Evolutionary conservation across 2,797 vertebrate genomes (phyloP), one percentile per base, ranked within the genome.

Genomic region (Argya squamiceps): DNA sequence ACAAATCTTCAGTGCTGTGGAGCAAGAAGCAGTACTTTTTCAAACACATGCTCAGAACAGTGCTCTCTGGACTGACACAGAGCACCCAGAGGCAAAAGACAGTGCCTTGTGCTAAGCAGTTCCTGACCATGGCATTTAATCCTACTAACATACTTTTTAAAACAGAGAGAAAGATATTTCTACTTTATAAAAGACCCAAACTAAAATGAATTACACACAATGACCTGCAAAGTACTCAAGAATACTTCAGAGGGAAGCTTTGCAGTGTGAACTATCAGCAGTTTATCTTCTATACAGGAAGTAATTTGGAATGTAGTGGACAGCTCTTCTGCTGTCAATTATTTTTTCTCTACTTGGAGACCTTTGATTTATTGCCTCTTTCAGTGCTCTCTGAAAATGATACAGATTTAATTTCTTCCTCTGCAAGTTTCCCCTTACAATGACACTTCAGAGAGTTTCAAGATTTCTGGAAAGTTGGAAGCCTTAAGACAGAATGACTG

Each of bases 401-500:
- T 32, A 70, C 21, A 71, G 44, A 92, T 86, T 94, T 92, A 70
- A 90, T 56, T 94, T 96, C 70, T 92, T 83, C 67, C 55, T 92
- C 89, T 92, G 20, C 69, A 75, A 91, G 64, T 30, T 93, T 85
- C 76, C 60, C 86, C 76, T 76, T 77, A 64, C 32, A 5, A 8
- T 78, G 94, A 91, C 23, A 91, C 82, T 88, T 88, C 32, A 85
- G 70, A 75, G 65, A 83, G 36, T 69, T 88, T 68, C 43, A 81
- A 58, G 32, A 81, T 56, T 95, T 93, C 56, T 82, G 65, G 21
- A 29, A 92, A 78, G 56, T 16, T 71, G 67, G 24, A 84, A 82
- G n/a, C 47, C 29, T 84, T 73, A 59, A 63, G 55, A 85, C 27
- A 89, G 41, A 39, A 60, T 68, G 46, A 84, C 68, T n/a, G 74